Evolutionary conservation across 2,113 vertebrate species (phyloP), one percentile per base, ranked within the genome.

Genomic region (Charina bottae): DNA sequence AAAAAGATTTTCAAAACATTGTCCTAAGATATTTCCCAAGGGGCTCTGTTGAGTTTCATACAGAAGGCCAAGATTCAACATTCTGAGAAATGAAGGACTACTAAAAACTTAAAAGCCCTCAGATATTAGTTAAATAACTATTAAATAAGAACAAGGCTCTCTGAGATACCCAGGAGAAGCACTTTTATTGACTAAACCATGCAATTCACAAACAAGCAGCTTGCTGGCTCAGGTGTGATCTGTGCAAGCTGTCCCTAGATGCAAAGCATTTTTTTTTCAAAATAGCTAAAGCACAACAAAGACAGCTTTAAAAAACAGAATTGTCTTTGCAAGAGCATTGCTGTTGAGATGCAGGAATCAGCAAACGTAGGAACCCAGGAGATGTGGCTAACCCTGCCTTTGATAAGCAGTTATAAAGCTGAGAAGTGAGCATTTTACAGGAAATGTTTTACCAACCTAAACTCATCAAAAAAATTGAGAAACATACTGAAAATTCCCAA

Each of bases 151-250:
- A 64, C 42, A 62, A 54, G 6, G 33, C 49, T 37, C 17, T 37
- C 68, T n/a, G 37, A 78, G 3, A n/a, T 10, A 26, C 59, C 12
- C 46, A 33, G 54, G 83, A 64, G 59, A 86, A 19, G 59, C n/a
- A 37, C 46, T 68, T 91, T 86, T 91, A 85, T 86, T 86, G 90
- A 86, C 83, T 55, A 86, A 91, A 91, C 84, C 13, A 5, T 86
- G 58, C 64, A 86, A 68, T 91, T 60, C 59, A 91, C 54, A 86
- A 86, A 91, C 59, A 91, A 91, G 83, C 19, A 26, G 59, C 83
- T 91, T 33, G 26, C 83, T 33, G 58, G 59, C 59, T 91, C 90
- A 64, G 58, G 56, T 54, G 58, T 91, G 42, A 86, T 85, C 59
- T 64, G 19, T 54, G 12, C 83, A 86, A 91, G n/a, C 46, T 64